Percentiles rank a stretch among this genome's conserved stretches.
These are phyloP conservation scores for Aurelia sp. DNA, from an alignment of 30 jellyfish, hydroid and myxozoan species.

Conservation along the genomic window DNA sequence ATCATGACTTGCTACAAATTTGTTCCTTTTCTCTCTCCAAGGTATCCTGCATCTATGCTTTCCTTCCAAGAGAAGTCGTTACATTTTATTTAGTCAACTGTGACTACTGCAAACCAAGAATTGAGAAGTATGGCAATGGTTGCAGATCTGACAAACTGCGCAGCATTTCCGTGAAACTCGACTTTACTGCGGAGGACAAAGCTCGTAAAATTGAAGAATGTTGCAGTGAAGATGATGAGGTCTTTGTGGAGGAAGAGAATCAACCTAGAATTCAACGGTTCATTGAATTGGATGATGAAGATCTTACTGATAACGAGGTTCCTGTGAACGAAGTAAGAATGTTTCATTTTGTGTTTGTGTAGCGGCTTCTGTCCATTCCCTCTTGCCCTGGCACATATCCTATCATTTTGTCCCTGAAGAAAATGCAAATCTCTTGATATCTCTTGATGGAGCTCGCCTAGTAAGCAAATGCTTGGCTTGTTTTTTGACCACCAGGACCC, in stretches of 20 bases:
- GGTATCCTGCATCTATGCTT: slow-evolving; percentile 80
- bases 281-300: slow-evolving; percentile 27
- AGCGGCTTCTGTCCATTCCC: no score
- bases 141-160: slow-evolving; percentile 7
- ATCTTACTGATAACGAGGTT: slow-evolving; percentile 8
- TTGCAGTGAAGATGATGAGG: not conserved
- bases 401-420: no score
- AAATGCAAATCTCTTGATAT: no score
- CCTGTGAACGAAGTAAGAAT: not conserved
- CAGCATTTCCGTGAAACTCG: not conserved
- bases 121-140: slow-evolving; percentile 83
- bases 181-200: not conserved
- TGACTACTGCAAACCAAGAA: slow-evolving; percentile 83
- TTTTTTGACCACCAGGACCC: no score
- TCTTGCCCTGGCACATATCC: no score
- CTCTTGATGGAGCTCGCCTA: no score
- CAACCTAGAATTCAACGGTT: not conserved
- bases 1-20: no score
- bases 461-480: no score
- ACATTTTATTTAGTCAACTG: slow-evolving; percentile 80
- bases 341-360: not conserved
- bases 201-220: not conserved
- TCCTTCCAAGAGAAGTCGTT: slow-evolving; percentile 92
- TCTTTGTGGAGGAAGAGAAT: not conserved
- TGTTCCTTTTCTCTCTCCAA: not conserved